Base-by-base conservation (phyloP, 2,888 invertebrate genomes). In the Polydrusus pterygomalis region DNA sequence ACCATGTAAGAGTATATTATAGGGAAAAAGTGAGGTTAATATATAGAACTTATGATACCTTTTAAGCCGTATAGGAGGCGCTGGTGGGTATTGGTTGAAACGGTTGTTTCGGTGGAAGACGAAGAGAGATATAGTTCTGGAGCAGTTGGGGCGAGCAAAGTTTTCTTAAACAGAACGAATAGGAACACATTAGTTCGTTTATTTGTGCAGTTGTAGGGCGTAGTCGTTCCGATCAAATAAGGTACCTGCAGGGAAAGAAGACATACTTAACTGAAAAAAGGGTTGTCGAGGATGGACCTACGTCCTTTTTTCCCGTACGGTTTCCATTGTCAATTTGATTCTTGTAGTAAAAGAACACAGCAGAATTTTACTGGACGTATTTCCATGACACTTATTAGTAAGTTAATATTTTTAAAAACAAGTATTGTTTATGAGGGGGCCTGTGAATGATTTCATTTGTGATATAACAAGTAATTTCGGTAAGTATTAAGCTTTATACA, bases 1-100 rank as follows among this genome's bases (percentile, higher is more conserved):
- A 88, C 88, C 40, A 88, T 89, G 86, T 89, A 71, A 76, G 47
- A 0, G 6, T 88, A 68, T n/a, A n/a, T n/a, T n/a, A n/a, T n/a
- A 76, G 47, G 0, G 8, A 9, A 18, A 47, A 47, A 2, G 47
- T 47, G 17, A 60, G 38, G 17, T 17, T 17, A 38, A 8, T 1
- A 10, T 38, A 18, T 60, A 10, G 38, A 38, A n/a, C n/a, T 60
- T 60, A 15, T 6, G 34, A 38, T 38, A 18, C 11, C 38, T 38
- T 17, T 60, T 34, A 40, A 60, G 17, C 17, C 9, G 15, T 18
- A 34, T 10, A 7, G 11, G 18, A 7, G 54, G n/a, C 54, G 17
- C 1, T 8, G 56, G 3, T 18, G 49, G 20, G 30, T 65, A 56
- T 68, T 40, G 56, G 13, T 18, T 18, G 17, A 60, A 38, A n/a